A percentile compares a stretch with the other conserved stretches of the same genome.
phyloP scores from a whole-genome alignment of 2,797 vertebrate genomes.

The Cirrhinus molitorella region DNA sequence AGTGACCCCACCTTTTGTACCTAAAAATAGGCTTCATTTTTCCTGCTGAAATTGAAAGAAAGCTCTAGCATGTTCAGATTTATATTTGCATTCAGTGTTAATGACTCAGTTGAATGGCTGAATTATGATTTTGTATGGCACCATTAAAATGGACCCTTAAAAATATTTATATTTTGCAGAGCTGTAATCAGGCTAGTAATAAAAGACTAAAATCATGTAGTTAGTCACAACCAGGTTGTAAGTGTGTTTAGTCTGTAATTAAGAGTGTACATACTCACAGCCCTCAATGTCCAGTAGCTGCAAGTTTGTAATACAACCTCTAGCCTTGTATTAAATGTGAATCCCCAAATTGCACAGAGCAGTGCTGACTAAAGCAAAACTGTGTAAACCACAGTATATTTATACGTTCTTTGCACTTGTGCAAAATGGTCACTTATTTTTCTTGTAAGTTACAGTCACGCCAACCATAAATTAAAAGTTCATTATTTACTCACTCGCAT shows the following conservation, averaged over 20 bases:
- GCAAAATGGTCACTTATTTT: background rate
- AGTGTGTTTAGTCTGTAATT: slow-evolving; percentile 48
- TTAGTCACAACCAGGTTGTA: slow-evolving; percentile 1
- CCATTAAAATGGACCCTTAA: background rate
- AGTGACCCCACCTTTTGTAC: background rate
- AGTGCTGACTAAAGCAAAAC: slow-evolving; percentile 25
- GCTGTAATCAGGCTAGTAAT: slow-evolving; percentile 37
- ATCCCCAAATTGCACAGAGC: slow-evolving; percentile 43
- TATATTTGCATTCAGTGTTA: background rate
- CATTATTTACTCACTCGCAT: background rate
- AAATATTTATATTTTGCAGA: background rate
- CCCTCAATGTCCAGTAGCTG: slow-evolving; percentile 53
- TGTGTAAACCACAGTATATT: background rate
- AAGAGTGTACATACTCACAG: slow-evolving; percentile 43
- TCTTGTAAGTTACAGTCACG: background rate
- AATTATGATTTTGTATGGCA: background rate
- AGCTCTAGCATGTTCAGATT: slow-evolving; percentile 29
- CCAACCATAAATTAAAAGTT: background rate
- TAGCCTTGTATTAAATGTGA: slow-evolving; percentile 11
- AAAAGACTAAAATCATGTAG: background rate
- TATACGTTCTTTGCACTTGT: background rate
- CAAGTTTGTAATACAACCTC: slow-evolving; percentile 8
- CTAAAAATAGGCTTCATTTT: background rate
- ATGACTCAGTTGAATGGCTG: background rate
- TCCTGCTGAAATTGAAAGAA: background rate